Evolutionary conservation across 1,140 invertebrate species (phyloP).

Genomic region (Leptopilina boulardi): DNA sequence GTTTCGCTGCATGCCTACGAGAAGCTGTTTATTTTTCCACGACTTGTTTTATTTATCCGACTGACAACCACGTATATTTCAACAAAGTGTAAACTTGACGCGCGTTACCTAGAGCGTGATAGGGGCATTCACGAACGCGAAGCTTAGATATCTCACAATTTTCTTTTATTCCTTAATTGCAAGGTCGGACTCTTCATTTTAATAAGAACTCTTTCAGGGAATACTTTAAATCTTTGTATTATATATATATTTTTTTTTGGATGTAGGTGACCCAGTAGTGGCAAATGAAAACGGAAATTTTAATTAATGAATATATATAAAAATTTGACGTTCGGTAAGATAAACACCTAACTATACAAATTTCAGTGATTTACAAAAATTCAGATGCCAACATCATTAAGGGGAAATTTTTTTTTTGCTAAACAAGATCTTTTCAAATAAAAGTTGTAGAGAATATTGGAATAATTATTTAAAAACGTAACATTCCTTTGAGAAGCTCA

Average conservation of each 20-base stretch:
- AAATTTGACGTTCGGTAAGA: background rate
- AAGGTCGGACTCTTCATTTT: constrained; percentile 13
- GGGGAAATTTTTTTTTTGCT: too few species aligned
- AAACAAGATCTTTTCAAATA: too few species aligned
- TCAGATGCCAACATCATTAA: too few species aligned
- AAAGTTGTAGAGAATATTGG: too few species aligned
- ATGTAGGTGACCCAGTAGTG: background rate
- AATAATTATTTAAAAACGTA: too few species aligned
- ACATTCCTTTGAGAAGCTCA: too few species aligned
- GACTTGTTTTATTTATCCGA: constrained; percentile 12
- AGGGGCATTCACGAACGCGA: background rate
- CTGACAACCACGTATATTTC: constrained; percentile 5
- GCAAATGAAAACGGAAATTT: background rate
- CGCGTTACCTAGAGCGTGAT: constrained; percentile 2
- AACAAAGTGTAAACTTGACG: constrained; percentile 8
- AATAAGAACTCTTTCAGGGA: constrained; percentile 9
- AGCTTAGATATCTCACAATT: background rate
- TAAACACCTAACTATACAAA: background rate
- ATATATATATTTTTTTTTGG: too few species aligned
- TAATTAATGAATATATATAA: background rate
- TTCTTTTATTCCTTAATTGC: constrained; percentile 18
- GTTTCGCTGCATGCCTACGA: constrained; percentile 5
- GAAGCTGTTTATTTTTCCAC: background rate
- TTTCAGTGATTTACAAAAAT: background rate
- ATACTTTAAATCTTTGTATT: constrained; percentile 7